Base-by-base conservation (phyloP, 2,797 vertebrate species). In the Molossus molossus region DNA sequence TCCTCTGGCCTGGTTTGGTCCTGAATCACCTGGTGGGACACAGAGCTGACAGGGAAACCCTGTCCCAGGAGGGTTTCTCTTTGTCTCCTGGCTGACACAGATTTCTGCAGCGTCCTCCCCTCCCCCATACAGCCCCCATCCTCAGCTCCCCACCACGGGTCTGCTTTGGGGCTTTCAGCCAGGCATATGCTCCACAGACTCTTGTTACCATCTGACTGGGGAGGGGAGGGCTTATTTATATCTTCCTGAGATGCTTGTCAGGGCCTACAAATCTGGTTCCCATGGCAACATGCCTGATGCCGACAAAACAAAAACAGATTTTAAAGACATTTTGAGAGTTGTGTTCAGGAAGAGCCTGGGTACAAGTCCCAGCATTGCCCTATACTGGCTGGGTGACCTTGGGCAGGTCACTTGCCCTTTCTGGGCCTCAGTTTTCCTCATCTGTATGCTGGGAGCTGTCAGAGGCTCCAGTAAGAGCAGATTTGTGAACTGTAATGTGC, bases 181-280 rank as follows among this genome's bases (percentile, higher is more conserved):
- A 91, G 50, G 70, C 81, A 5, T 23, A 57, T 37, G 62, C 21
- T 10, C n/a, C 45, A 2, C 2, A 27, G 65, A 14, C 89, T 37
- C 75, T 45, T 33, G 77, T 87, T 40, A 29, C 55, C 6, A 6
- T 92, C 94, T 96, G 29, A 33, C 73, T 80, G 0, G 84, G 29
- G 81, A 88, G 79, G 83, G 29, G 58, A 40, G 33, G 48, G 57
- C 81, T 87, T 98, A 96, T 98, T 98, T 98, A 97, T 97, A 89
- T 97, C 94, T 87, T 58, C 93, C 67, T 82, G 0, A 2, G 91
- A 89, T 4, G 9, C 70, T 87, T 18, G 0, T 76, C 6, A 3
- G 75, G 48, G 60, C 87, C 95, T 86, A 94, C 95, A 83, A 96
- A 96, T 97, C 96, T 98, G 98, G 95, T 96, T 96, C 15, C 96